Base-by-base conservation (phyloP, 2,888 invertebrate species). In the Drosophila affinis region DNA sequence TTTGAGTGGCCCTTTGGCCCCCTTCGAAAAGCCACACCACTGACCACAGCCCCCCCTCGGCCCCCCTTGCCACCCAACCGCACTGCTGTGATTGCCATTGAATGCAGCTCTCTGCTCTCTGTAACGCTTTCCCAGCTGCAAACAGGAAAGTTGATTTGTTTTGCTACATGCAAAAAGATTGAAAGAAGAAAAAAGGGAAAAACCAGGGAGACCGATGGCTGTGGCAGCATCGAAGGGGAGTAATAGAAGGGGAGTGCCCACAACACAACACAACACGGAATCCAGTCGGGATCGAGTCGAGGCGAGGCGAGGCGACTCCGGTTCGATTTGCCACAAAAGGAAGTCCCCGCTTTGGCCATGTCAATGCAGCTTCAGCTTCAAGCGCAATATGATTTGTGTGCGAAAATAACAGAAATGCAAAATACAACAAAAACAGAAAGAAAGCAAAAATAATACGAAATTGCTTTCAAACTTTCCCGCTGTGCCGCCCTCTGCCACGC, bases 91-190 rank as follows among this genome's bases (percentile, higher is more conserved):
- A 82, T 76, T 80, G 77, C 77, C 65, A 79, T 76, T 77, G 71
- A 82, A 74, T 70, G 83, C 69, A 80, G 65, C 73, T 82, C 73
- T 82, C 81, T 75, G 69, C 71, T 78, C 68, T 54, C 70, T 73
- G 83, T 68, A 80, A 73, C 65, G 60, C 75, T 69, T 69, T 63
- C 60, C 46, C 53, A 64, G 61, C 45, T 71, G 76, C 47, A 79
- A 80, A 80, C 65, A 62, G 74, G 51, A 73, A 73, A 74, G 75
- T 79, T 86, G 81, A 82, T 83, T 82, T 80, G 75, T 80, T 82
- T 86, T 80, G 80, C 78, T 75, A 76, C 76, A 81, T 81, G 78
- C 76, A 74, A 83, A 76, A 72, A 75, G 65, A 72, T 64, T 64
- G 76, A 39, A 21, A 21, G 18, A 21, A 21, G 18, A 21, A 21